phyloP scores from a whole-genome alignment of 2,888 invertebrate species.

The Melangyna quadrimaculata region DNA sequence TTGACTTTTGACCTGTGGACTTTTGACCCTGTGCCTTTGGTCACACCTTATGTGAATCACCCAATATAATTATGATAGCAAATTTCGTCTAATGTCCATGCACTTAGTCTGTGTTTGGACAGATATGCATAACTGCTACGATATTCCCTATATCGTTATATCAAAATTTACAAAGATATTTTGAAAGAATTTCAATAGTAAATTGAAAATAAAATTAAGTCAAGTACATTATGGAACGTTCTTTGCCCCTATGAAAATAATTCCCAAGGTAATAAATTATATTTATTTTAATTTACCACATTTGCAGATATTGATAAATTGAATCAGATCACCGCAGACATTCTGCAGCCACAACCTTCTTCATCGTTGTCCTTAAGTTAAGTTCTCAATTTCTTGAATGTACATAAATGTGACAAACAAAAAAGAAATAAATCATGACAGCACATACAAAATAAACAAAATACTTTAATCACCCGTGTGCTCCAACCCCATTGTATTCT shows the following conservation, averaged over 20 bases:
- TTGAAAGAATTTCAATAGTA: no score
- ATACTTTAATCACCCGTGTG: conserved; percentile 25
- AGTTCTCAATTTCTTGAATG: neutral
- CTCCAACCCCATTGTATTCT: conserved; percentile 38
- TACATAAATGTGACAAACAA: neutral
- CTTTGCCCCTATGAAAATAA: neutral
- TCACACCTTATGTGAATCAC: no score
- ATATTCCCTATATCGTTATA: no score
- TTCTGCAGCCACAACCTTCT: conserved; percentile 52
- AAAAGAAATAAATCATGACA: conserved; percentile 29
- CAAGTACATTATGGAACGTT: neutral
- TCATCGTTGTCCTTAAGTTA: neutral
- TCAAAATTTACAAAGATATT: no score
- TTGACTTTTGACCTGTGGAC: no score
- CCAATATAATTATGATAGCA: no score
- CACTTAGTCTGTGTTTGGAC: no score
- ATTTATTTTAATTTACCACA: neutral
- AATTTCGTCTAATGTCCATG: no score
- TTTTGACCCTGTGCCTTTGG: no score
- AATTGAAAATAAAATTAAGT: neutral
- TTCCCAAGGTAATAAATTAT: neutral
- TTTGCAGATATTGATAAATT: neutral
- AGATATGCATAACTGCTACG: no score
- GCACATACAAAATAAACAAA: conserved; percentile 21
- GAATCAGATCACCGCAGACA: conserved; percentile 11